Evolutionary conservation across 2,113 vertebrate genomes (phyloP).

Genomic region (Pardalotus punctatus): DNA sequence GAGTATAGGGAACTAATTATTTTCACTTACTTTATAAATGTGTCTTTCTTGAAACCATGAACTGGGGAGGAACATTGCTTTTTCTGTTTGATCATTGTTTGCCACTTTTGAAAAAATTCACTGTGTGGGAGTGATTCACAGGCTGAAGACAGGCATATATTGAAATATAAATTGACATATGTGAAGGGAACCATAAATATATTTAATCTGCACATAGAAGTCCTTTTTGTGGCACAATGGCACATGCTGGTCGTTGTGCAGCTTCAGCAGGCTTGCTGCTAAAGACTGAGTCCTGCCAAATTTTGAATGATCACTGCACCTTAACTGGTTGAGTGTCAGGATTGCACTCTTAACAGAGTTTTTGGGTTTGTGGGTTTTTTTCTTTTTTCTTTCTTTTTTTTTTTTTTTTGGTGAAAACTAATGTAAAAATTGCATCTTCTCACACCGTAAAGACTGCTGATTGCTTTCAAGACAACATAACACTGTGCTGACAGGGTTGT

Average conservation of each 20-base stretch:
- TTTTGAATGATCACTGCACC: neutral
- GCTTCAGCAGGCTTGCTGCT: neutral
- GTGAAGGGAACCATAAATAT: neutral
- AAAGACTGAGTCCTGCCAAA: neutral
- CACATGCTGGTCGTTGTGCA: rapidly evolving
- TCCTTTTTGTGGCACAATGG: neutral
- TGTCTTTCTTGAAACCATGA: neutral
- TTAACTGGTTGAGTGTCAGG: neutral
- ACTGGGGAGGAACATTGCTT: neutral
- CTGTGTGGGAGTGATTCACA: neutral
- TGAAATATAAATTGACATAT: neutral
- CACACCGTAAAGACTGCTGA: neutral
- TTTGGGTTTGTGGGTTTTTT: too few species aligned
- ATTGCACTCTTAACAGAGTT: neutral
- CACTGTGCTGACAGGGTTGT: neutral
- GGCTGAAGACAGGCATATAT: neutral
- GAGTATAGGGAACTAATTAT: neutral
- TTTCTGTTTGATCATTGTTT: neutral
- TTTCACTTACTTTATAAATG: neutral
- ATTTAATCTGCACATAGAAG: neutral
- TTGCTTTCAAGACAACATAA: neutral
- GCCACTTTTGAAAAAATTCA: neutral
- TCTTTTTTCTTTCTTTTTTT: too few species aligned
- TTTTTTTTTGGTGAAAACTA: neutral
- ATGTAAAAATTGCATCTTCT: neutral